Evolutionary conservation across 2,888 invertebrate genomes (phyloP).

Genomic region (Noctua comes): DNA sequence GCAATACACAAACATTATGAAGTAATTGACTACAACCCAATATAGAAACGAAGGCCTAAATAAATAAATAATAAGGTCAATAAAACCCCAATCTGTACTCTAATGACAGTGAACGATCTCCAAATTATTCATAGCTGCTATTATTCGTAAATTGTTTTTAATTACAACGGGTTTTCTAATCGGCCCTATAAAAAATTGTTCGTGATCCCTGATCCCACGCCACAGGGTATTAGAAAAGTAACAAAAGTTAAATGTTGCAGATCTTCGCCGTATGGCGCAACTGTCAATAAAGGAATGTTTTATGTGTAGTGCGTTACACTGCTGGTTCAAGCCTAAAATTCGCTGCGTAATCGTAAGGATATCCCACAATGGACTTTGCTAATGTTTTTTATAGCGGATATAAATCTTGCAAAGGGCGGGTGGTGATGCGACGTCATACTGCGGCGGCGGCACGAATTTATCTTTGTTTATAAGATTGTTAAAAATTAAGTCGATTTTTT

Average conservation of each 20-base stretch:
- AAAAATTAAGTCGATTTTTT: constrained; percentile 79
- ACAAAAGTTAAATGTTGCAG: constrained; percentile 82
- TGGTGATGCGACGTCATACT: constrained; percentile 85
- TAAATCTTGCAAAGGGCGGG: constrained; percentile 83
- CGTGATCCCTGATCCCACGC: constrained; percentile 75
- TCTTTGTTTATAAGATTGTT: constrained; percentile 86
- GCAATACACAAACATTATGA: constrained; percentile 62
- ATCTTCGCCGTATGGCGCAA: constrained; percentile 78
- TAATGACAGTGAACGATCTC: constrained; percentile 76
- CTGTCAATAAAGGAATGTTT: constrained; percentile 75
- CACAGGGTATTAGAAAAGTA: constrained; percentile 80
- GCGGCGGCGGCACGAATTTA: constrained; percentile 82
- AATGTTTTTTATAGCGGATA: constrained; percentile 69
- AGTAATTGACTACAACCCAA: constrained; percentile 65
- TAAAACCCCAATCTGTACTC: constrained; percentile 72
- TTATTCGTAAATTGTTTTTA: constrained; percentile 75
- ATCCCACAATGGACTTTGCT: constrained; percentile 72
- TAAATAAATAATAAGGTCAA: constrained; percentile 76
- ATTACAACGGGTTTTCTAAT: constrained; percentile 71
- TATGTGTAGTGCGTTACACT: constrained; percentile 71
- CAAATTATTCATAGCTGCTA: constrained; percentile 73
- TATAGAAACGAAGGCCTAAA: constrained; percentile 70
- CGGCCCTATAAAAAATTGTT: constrained; percentile 72
- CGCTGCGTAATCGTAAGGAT: constrained; percentile 25
- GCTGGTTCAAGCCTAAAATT: constrained; percentile 65